Evolutionary conservation across 2,797 vertebrate species (phyloP).

Genomic region (Holocentrus rufus): DNA sequence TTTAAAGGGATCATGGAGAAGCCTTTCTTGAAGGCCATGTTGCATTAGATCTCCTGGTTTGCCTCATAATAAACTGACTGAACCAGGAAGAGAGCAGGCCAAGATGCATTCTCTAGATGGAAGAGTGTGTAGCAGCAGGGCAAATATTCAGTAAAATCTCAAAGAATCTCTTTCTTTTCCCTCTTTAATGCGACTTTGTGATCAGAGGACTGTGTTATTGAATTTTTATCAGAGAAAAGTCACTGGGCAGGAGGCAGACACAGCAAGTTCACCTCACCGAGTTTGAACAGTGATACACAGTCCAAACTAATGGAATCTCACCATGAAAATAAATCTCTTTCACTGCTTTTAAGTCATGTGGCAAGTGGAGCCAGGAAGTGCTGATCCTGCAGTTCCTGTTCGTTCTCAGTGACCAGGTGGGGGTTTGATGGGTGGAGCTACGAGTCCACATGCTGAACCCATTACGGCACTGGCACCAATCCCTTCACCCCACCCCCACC

Average conservation of each 20-base stretch:
- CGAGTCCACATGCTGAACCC: conserved; percentile 78
- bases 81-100: conserved; percentile 13
- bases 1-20: conserved; percentile 56
- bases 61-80: conserved; percentile 34
- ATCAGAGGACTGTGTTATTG: too few species aligned
- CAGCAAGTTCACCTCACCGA: background rate
- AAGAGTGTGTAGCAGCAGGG: background rate
- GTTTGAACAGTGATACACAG: background rate
- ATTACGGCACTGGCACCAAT: conserved; percentile 80
- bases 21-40: conserved; percentile 45
- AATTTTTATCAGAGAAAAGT: too few species aligned
- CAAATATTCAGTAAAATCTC: background rate
- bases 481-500: conserved; percentile 52
- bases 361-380: conserved; percentile 71
- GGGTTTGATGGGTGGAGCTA: conserved; percentile 72
- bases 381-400: conserved; percentile 79
- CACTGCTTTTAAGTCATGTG: conserved; percentile 49
- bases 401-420: conserved; percentile 57
- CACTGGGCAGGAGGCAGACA: too few species aligned
- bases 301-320: conserved; percentile 2
- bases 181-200: too few species aligned
- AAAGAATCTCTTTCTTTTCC: background rate
- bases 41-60: conserved; percentile 44
- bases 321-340: conserved; percentile 35
- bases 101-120: conserved; percentile 9